phyloP scores from a whole-genome alignment of 23 tunicate genomes.

The Styela plicata region DNA sequence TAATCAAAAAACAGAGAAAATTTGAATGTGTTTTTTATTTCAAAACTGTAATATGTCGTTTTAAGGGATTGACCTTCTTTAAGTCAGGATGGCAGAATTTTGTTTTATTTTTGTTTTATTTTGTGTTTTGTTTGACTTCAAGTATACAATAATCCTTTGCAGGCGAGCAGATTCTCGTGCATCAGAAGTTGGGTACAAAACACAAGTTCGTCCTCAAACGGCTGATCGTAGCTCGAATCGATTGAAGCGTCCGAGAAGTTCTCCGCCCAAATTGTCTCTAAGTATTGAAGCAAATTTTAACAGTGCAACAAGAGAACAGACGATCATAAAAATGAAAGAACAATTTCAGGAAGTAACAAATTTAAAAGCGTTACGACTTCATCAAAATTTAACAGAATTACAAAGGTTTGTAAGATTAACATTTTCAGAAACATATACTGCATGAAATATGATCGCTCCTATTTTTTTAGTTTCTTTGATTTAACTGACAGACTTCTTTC shows the following conservation, averaged over 20 bases:
- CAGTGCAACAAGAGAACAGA: slow-evolving; percentile 55
- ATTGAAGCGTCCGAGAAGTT: slow-evolving; percentile 65
- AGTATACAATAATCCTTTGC: no score
- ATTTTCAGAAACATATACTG: no score
- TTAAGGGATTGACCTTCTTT: no score
- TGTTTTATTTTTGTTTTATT: no score
- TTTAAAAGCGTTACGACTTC: slow-evolving; percentile 67
- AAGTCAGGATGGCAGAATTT: no score
- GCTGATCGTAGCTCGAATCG: background rate
- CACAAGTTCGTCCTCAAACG: slow-evolving; percentile 14
- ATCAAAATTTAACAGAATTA: slow-evolving; percentile 56
- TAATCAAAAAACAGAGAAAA: no score
- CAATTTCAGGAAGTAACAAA: slow-evolving; percentile 66
- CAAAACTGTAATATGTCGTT: no score
- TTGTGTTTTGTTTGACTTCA: no score
- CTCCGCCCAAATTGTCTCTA: slow-evolving; percentile 73
- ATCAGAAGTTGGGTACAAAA: background rate
- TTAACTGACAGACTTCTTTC: no score
- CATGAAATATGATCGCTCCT: no score
- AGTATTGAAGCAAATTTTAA: slow-evolving; percentile 49
- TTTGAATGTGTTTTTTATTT: no score
- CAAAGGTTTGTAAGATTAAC: slow-evolving; percentile 52
- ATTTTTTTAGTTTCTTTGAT: no score
- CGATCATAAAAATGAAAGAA: slow-evolving; percentile 47
- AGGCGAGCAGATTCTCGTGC: background rate